Percentiles rank a stretch among this genome's conserved stretches.
These are phyloP conservation scores for Icerya purchasi DNA, from an alignment of 2,888 invertebrate species.

Conservation along the genomic window DNA sequence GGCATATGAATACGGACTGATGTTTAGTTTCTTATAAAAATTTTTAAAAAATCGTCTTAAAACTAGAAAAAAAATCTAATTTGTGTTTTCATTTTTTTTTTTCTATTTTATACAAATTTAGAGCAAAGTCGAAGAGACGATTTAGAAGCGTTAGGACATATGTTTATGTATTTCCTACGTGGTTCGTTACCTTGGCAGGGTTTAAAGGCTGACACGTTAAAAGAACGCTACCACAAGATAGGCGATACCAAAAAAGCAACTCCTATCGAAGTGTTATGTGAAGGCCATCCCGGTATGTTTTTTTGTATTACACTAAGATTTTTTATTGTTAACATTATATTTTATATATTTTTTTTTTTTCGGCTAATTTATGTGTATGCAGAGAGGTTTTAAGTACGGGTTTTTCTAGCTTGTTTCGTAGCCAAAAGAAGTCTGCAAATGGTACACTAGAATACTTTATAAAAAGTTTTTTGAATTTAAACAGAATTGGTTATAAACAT, in stretches of 20 bases:
- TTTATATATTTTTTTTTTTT: no score
- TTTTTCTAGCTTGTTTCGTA: no score
- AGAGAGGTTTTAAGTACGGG: no score
- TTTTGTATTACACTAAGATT: not conserved
- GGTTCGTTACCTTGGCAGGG: conserved; percentile 99
- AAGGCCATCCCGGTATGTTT: conserved; percentile 36
- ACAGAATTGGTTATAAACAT: no score
- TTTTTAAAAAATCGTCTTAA: no score
- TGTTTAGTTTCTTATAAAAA: not conserved
- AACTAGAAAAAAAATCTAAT: not conserved
- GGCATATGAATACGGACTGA: not conserved
- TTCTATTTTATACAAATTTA: conserved; percentile 23
- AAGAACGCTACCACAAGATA: conserved; percentile 99
- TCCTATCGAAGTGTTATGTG: conserved; percentile 74
- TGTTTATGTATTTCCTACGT: conserved; percentile 99
- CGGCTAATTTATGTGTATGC: no score
- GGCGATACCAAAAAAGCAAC: conserved; percentile 99
- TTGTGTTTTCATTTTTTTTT: not conserved
- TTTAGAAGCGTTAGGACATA: conserved; percentile 97
- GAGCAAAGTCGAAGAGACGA: conserved; percentile 99
- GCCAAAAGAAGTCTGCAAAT: no score
- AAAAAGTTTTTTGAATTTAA: no score
- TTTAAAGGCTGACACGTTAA: conserved; percentile 95
- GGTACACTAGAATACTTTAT: no score
- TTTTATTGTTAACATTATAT: no score